phyloP scores from a whole-genome alignment of 2,113 vertebrate species.

The Willisornis vidua region DNA sequence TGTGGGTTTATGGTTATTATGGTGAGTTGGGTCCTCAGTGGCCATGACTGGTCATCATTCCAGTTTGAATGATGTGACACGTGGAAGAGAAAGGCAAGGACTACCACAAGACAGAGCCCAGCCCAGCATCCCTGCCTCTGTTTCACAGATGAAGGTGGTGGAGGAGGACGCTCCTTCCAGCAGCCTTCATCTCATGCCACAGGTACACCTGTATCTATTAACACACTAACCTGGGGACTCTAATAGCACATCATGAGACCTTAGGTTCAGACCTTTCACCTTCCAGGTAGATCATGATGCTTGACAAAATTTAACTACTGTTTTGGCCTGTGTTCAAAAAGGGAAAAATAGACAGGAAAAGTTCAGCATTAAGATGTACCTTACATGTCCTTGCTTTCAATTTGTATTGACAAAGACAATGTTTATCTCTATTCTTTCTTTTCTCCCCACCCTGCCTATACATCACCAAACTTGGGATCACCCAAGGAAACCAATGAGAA shows the following conservation, averaged over 20 bases:
- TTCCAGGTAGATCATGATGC: background rate
- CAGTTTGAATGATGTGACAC: background rate
- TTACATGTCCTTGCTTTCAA: background rate
- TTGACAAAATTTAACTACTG: background rate
- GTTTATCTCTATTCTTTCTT: constrained; percentile 47
- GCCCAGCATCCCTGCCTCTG: background rate
- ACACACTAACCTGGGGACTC: background rate
- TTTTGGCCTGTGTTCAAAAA: background rate
- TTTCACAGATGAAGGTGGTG: background rate
- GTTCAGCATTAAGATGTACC: background rate
- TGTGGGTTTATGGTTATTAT: background rate
- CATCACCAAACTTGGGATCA: background rate
- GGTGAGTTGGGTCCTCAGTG: background rate
- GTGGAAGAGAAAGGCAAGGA: background rate
- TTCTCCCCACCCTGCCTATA: background rate
- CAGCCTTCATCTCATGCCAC: background rate
- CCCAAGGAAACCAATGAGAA: constrained; percentile 94
- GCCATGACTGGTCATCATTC: accelerated
- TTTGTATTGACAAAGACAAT: constrained; percentile 12
- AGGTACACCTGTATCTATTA: background rate
- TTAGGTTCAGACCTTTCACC: background rate
- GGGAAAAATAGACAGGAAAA: background rate
- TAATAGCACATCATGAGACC: background rate
- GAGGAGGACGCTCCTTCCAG: background rate
- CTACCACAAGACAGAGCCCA: background rate